Evolutionary conservation across 2,888 invertebrate species (phyloP), one percentile per base, ranked within the genome.

Genomic region (Mesorhabditis sp.): DNA sequence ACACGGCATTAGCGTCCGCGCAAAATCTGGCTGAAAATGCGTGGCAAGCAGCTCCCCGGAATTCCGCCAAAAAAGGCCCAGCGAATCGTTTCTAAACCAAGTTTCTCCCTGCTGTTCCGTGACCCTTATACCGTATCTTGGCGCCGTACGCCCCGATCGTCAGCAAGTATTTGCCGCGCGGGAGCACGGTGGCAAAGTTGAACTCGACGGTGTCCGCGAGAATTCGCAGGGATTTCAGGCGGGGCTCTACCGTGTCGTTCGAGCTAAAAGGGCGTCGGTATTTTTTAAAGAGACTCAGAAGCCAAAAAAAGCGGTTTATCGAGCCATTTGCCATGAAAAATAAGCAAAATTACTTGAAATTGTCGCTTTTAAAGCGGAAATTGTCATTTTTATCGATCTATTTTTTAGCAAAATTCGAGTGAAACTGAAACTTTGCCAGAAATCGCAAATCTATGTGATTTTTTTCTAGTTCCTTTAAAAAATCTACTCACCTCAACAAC

Each of bases 21-120:
- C 80, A 61, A 71, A 70, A 58, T 71, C 72, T 5, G 80, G 78
- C 68, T 80, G 77, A 7, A 80, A 71, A 67, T 79, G 79, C 4
- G 77, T 75, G 4, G 75, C 74, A 65, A 73, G 71, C 10, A 77
- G 67, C 0, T 72, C 70, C 10, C 10, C 7, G 4, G 62, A 7
- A 28, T 67, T 62, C 42, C 75, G 63, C 7, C 67, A 66, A 72
- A 75, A 75, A 1, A 75, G 42, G 4, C 70, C 75, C 61, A 72
- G 68, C 41, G 75, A 75, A 28, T 63, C 71, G 61, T 75, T 72
- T 65, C 73, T 71, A 50, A 66, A 66, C 58, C 15, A 10, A 5
- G 45, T 13, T 13, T 66, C 5, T 28, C 64, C 10, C n/a, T n/a
- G 13, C 13, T 58, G n/a, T 58, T 58, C n/a, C 58, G 13, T 63